phyloP scores from a whole-genome alignment of 2,113 vertebrate genomes.

The Mormyrus lacerda region DNA sequence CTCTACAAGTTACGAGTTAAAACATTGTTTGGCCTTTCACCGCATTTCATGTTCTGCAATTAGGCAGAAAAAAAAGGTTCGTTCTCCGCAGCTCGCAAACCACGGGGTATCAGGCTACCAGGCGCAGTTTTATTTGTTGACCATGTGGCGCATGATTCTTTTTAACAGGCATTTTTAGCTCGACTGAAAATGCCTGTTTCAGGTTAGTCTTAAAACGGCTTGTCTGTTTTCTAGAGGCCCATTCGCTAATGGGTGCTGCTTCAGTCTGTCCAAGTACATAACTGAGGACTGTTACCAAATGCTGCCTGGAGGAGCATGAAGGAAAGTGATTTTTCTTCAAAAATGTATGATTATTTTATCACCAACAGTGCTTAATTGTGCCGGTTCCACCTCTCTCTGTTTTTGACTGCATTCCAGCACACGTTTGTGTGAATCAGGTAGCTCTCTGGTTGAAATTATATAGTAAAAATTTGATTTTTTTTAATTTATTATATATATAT shows the following conservation, averaged over 20 bases:
- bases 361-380: background rate
- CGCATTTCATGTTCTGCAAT: background rate
- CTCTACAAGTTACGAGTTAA: conserved; percentile 11
- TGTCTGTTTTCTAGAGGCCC: background rate
- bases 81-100: background rate
- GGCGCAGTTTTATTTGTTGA: background rate
- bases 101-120: background rate
- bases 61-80: background rate
- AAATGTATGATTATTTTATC: background rate
- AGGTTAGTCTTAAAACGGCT: background rate
- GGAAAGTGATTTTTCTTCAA: background rate
- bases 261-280: background rate
- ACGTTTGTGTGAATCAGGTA: background rate
- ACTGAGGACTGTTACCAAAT: background rate
- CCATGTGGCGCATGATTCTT: background rate
- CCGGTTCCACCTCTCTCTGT: background rate
- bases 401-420: background rate
- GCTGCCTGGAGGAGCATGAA: background rate
- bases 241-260: background rate
- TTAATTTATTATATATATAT: no score
- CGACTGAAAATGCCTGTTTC: background rate
- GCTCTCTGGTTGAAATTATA: background rate
- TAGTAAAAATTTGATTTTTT: no score
- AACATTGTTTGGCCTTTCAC: background rate
- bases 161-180: background rate